Conservation (phyloP, 2,797 vertebrate genomes). For the Intellagama lesueurii region DNA sequence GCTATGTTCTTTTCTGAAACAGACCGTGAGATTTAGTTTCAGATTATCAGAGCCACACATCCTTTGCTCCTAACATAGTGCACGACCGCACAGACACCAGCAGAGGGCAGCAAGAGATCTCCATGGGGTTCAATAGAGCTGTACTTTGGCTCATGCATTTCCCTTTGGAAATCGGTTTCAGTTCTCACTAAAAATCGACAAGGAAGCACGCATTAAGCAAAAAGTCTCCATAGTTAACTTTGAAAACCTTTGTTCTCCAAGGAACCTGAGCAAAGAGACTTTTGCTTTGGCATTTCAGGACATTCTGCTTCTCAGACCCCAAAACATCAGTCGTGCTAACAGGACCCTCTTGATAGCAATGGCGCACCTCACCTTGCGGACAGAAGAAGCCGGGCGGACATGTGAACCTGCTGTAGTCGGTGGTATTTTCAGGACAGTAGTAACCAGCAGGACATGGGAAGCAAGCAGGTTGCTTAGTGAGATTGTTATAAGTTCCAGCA, state of each 20-base stretch:
- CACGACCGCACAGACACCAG: background rate
- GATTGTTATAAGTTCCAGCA: conserved; percentile 88
- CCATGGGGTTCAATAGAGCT: background rate
- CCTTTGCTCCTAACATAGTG: background rate
- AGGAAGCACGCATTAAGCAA: background rate
- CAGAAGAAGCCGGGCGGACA: conserved; percentile 95
- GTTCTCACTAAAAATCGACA: background rate
- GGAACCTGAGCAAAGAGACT: background rate
- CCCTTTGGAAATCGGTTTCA: background rate
- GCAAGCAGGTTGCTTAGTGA: conserved; percentile 85
- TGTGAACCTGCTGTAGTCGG: conserved; percentile 81
- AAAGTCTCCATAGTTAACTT: background rate
- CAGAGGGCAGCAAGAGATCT: conserved; percentile 20
- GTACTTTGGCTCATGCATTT: background rate
- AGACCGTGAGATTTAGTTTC: background rate
- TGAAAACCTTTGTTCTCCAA: background rate
- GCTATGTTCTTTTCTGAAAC: background rate
- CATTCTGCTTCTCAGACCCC: background rate
- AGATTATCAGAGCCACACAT: background rate
- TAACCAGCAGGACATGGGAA: conserved; percentile 88
- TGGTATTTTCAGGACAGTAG: conserved; percentile 89
- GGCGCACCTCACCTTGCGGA: conserved; percentile 81
- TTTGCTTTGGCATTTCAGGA: background rate
- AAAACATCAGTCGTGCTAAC: background rate
- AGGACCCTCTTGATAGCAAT: background rate